Percentiles rank a stretch among this genome's conserved stretches.
These are phyloP conservation scores for Mayetiola destructor DNA, from an alignment of 2,888 invertebrate species.

Conservation along the genomic window DNA sequence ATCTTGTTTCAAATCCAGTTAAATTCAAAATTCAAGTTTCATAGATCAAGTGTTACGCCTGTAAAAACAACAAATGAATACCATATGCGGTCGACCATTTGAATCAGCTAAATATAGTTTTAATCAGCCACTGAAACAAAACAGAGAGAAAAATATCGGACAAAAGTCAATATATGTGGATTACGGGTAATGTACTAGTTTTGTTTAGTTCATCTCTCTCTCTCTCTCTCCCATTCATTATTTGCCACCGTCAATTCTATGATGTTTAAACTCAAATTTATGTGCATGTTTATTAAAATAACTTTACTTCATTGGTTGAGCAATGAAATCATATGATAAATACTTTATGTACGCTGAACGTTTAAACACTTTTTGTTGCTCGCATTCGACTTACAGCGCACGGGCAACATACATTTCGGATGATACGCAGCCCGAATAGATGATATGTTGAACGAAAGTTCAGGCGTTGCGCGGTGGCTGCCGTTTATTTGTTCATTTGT, in stretches of 20 bases:
- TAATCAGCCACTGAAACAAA: neutral
- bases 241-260: no score
- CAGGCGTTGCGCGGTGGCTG: neutral
- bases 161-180: neutral
- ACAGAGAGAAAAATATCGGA: neutral
- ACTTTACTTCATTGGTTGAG: neutral
- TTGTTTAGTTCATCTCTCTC: neutral
- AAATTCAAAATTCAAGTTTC: no score
- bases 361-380: neutral
- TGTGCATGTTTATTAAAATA: slow-evolving; percentile 10
- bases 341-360: neutral
- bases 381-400: neutral
- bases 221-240: neutral
- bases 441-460: neutral
- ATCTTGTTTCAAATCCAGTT: no score
- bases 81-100: neutral
- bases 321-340: neutral
- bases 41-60: no score
- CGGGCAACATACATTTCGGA: neutral
- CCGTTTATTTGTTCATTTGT: neutral
- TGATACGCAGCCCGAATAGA: no score
- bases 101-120: neutral
- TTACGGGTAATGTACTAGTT: neutral
- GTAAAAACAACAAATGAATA: neutral
- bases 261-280: slow-evolving; percentile 12